Conservation (phyloP, 2,113 vertebrate genomes). For the Pavo muticus region DNA sequence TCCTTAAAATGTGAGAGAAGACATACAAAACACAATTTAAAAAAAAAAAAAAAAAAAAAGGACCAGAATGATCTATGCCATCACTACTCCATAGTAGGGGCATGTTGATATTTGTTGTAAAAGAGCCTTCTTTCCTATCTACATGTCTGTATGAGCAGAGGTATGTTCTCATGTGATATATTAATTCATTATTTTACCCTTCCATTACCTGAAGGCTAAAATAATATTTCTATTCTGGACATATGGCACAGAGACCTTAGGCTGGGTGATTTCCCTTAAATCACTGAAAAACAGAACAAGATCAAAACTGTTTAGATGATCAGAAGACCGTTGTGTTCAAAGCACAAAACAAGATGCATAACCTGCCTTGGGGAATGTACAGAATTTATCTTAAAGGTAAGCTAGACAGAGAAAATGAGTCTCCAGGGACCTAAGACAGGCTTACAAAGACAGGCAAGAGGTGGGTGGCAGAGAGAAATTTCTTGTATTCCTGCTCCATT, state of each 20-base stretch:
- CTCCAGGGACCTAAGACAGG: neutral
- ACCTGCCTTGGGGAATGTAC: neutral
- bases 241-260: neutral
- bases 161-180: neutral
- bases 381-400: neutral
- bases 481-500: neutral
- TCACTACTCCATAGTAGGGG: accelerated
- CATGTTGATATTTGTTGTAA: neutral
- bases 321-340: neutral
- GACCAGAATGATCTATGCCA: neutral
- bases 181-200: neutral
- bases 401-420: neutral
- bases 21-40: neutral
- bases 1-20: neutral
- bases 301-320: neutral
- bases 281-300: neutral
- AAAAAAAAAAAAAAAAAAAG: neutral
- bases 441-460: neutral
- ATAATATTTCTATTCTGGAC: neutral
- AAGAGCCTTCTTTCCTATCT: neutral
- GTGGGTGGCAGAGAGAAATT: neutral
- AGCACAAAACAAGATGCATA: neutral
- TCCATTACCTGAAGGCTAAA: neutral
- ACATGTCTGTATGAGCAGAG: neutral
- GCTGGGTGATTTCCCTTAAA: neutral